phyloP scores from a whole-genome alignment of 2,888 invertebrate genomes.

The Lasioglossum villosulum region DNA sequence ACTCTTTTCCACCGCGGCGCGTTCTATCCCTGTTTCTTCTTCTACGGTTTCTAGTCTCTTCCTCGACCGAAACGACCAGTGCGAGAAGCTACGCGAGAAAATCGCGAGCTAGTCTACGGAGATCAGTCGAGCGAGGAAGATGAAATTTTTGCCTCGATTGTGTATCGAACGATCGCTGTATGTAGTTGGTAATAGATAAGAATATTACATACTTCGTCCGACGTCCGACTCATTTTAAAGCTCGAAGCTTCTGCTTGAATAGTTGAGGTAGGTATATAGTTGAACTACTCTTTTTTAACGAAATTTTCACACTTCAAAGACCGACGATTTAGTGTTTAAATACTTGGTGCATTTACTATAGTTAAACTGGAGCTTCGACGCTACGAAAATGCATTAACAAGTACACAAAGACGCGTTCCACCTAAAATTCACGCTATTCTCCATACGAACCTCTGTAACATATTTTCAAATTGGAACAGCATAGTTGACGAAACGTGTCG shows the following conservation, averaged over 20 bases:
- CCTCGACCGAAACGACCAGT: slow-evolving; percentile 28
- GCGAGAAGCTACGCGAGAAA: slow-evolving; percentile 22
- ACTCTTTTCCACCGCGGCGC: slow-evolving; percentile 65
- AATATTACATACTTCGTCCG: background rate
- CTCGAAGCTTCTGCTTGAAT: background rate
- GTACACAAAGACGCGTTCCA: background rate
- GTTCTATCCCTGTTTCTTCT: slow-evolving; percentile 61
- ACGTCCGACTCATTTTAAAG: background rate
- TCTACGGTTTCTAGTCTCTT: slow-evolving; percentile 22
- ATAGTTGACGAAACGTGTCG: background rate
- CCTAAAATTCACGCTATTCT: background rate
- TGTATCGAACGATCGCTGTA: background rate
- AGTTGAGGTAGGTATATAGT: background rate
- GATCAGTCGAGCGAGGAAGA: slow-evolving; percentile 37
- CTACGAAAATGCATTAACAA: background rate
- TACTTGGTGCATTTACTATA: background rate
- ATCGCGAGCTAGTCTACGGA: slow-evolving; percentile 18
- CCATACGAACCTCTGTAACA: background rate
- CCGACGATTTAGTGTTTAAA: background rate
- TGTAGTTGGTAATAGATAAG: background rate
- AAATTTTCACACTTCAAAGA: background rate
- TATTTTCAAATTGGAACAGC: background rate
- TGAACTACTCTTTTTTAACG: background rate
- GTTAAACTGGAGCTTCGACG: background rate
- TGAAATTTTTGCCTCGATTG: slow-evolving; percentile 48